Conservation (phyloP, 2,888 invertebrate genomes). For the Notocelia uddmanniana region DNA sequence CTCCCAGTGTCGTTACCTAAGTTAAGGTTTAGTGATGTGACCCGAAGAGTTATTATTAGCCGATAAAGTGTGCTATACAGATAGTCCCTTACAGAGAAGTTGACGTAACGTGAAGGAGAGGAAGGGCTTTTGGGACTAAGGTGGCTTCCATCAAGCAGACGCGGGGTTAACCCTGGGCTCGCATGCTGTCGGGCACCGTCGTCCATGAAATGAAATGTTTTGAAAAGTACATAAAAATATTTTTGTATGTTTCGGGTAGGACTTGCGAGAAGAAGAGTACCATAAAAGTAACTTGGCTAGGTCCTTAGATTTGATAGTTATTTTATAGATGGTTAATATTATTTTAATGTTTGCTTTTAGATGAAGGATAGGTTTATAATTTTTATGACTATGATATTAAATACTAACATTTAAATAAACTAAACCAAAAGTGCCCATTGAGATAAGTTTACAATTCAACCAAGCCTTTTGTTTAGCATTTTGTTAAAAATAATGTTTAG, state of each 20-base stretch:
- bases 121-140: conserved; percentile 63
- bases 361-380: conserved; percentile 81
- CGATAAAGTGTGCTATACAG: conserved; percentile 79
- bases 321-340: conserved; percentile 83
- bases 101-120: conserved; percentile 63
- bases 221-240: conserved; percentile 82
- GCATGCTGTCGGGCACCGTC: conserved; percentile 57
- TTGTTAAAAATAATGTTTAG: conserved; percentile 83
- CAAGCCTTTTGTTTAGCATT: conserved; percentile 82
- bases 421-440: conserved; percentile 87
- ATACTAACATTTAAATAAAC: conserved; percentile 81
- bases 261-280: conserved; percentile 73
- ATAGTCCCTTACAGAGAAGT: conserved; percentile 70
- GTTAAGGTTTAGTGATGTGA: conserved; percentile 76
- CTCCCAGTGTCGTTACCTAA: conserved; percentile 78
- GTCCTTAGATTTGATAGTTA: conserved; percentile 82
- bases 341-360: conserved; percentile 84
- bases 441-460: conserved; percentile 83
- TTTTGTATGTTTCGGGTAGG: conserved; percentile 83
- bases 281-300: conserved; percentile 80
- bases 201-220: conserved; percentile 67
- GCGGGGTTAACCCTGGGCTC: conserved; percentile 28
- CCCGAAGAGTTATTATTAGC: conserved; percentile 68
- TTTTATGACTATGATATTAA: conserved; percentile 82
- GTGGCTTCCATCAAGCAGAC: conserved; percentile 55